These are phyloP conservation scores for Lasaia peninsularis DNA, from an alignment of 1,140 invertebrate genomes.

Conservation along the genomic window DNA sequence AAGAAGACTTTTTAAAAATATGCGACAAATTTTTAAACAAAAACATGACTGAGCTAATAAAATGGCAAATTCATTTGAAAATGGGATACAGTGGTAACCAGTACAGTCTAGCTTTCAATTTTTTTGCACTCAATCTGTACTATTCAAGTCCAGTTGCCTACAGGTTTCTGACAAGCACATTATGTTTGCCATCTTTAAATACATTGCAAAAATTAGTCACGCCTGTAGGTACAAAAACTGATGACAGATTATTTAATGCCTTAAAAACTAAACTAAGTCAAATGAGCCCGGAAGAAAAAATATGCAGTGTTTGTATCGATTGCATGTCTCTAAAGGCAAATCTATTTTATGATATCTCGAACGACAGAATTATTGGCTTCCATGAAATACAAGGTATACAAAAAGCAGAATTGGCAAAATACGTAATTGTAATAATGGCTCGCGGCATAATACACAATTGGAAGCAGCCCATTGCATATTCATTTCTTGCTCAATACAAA, in stretches of 20 bases:
- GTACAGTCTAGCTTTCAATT: slow-evolving; percentile 12
- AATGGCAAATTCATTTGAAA: slow-evolving; percentile 17
- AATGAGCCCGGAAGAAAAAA: background rate
- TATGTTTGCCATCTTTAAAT: background rate
- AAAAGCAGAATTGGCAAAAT: background rate
- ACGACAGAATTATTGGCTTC: background rate
- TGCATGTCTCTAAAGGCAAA: background rate
- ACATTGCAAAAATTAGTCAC: background rate
- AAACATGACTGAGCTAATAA: slow-evolving; percentile 14
- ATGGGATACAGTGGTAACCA: slow-evolving; percentile 9
- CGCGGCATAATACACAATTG: background rate
- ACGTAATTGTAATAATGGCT: background rate
- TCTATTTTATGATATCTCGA: background rate
- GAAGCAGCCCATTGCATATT: background rate
- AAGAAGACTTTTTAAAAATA: slow-evolving; percentile 13
- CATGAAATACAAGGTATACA: background rate
- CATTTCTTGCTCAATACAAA: background rate
- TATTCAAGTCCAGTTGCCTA: slow-evolving; percentile 5
- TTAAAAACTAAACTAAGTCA: background rate
- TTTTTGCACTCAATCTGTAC: slow-evolving; percentile 17
- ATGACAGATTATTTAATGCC: background rate
- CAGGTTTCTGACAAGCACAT: background rate
- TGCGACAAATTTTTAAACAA: slow-evolving; percentile 14
- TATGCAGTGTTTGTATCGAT: background rate
- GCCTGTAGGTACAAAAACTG: background rate